Percentiles rank a stretch among this genome's conserved stretches.
Evolutionary conservation across 2,797 vertebrate genomes (phyloP).

Genomic region (Myiotriccus ornatus): DNA sequence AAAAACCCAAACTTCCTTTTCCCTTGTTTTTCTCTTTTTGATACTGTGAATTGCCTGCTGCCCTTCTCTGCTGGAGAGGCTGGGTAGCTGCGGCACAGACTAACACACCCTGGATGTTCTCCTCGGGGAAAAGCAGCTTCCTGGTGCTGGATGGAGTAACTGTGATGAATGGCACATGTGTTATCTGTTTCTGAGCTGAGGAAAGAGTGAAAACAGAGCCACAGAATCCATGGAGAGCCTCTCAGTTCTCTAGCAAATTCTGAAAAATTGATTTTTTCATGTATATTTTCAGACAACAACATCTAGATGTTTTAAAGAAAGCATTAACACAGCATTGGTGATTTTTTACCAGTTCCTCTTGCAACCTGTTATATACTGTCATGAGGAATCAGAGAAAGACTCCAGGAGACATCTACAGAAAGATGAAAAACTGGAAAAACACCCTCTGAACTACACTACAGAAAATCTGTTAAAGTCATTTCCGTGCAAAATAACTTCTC

Average conservation of each 20-base stretch:
- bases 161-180: neutral
- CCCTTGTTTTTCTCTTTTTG: neutral
- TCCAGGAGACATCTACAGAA: neutral
- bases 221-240: neutral
- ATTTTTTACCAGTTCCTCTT: neutral
- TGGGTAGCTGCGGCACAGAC: neutral
- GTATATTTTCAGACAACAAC: neutral
- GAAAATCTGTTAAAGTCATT: conserved; percentile 15
- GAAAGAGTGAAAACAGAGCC: neutral
- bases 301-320: neutral
- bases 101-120: neutral
- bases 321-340: neutral
- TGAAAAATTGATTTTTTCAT: neutral
- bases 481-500: neutral
- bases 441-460: neutral
- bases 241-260: neutral
- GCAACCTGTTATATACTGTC: neutral
- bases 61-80: neutral
- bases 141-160: neutral
- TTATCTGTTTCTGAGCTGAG: neutral
- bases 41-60: neutral
- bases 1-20: neutral
- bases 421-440: neutral
- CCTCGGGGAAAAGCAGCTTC: neutral
- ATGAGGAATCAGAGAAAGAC: neutral